A percentile compares a stretch with the other conserved stretches of the same genome.
Evolutionary conservation across 2,113 vertebrate species (phyloP).

Genomic region (Eretmochelys imbricata): DNA sequence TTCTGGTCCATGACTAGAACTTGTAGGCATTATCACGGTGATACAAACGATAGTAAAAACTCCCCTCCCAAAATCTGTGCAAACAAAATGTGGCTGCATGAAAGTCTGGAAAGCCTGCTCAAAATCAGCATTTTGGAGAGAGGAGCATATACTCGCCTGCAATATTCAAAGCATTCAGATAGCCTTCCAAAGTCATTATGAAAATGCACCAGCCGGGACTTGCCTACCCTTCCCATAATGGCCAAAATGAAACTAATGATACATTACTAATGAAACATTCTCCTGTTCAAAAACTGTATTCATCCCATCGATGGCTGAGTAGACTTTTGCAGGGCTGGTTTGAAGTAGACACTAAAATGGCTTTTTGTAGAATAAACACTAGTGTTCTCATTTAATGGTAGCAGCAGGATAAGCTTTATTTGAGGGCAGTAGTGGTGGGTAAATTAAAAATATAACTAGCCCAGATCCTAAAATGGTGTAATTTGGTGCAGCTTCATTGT

Average conservation of each 20-base stretch:
- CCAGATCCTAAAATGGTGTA: neutral
- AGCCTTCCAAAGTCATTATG: neutral
- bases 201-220: neutral
- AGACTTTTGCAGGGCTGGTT: neutral
- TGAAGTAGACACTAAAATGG: neutral
- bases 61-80: neutral
- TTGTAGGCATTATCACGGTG: no score
- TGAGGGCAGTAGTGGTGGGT: neutral
- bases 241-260: neutral
- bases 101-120: neutral
- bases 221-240: neutral
- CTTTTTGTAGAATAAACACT: neutral
- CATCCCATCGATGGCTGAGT: neutral
- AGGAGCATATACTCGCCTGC: neutral
- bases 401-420: neutral
- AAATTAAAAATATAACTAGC: neutral
- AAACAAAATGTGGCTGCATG: neutral
- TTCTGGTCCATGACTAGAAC: no score
- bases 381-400: neutral
- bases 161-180: neutral
- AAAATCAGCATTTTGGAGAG: neutral
- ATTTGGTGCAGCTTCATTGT: neutral
- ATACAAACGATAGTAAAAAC: neutral
- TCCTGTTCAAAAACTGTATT: neutral
- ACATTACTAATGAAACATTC: neutral